Evolutionary conservation across 2,113 vertebrate species (phyloP).

Genomic region (Dendrocopos noguchii): DNA sequence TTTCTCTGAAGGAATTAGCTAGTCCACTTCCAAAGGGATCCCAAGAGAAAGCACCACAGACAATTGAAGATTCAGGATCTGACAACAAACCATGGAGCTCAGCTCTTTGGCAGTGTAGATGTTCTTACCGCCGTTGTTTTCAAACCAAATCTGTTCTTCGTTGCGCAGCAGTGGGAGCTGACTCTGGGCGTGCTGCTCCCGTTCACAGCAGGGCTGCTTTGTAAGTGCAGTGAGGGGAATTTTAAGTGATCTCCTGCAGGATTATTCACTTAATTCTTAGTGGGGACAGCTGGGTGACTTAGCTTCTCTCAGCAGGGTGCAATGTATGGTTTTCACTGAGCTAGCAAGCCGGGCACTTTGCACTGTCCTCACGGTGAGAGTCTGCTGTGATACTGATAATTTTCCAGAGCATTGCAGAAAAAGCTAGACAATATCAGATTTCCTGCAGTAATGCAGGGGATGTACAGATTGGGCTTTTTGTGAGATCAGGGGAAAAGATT

Average conservation of each 20-base stretch:
- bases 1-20: background rate
- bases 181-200: background rate
- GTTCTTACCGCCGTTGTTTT: slow-evolving; percentile 30
- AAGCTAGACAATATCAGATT: background rate
- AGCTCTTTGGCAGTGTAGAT: background rate
- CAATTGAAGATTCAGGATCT: background rate
- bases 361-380: background rate
- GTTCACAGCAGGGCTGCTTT: slow-evolving; percentile 37
- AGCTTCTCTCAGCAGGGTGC: background rate
- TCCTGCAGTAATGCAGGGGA: background rate
- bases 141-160: slow-evolving; percentile 21
- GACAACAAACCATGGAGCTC: background rate
- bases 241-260: slow-evolving; percentile 29
- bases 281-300: slow-evolving; percentile 35
- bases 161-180: slow-evolving; percentile 19
- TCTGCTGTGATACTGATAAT: background rate
- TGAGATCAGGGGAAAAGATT: background rate
- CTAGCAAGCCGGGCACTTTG: background rate
- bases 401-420: background rate
- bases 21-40: background rate
- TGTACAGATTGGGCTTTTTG: background rate
- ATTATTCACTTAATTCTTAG: slow-evolving; percentile 8
- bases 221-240: background rate
- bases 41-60: background rate
- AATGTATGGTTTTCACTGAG: background rate